phyloP scores from a whole-genome alignment of 2,888 invertebrate species.

The Tetragonula carbonaria region DNA sequence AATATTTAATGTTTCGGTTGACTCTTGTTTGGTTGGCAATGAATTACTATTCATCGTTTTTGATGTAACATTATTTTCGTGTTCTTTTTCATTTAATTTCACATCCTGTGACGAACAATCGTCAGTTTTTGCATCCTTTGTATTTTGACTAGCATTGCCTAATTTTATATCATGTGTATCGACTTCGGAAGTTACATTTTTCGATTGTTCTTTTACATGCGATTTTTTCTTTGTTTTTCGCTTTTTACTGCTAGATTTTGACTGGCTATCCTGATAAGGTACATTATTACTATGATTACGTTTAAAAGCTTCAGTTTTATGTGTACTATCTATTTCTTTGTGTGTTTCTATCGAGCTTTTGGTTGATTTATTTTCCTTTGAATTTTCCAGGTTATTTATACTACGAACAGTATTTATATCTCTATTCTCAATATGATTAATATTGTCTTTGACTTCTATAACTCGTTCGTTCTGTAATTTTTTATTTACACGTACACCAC shows the following conservation, averaged over 20 bases:
- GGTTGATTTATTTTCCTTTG: conserved; percentile 38
- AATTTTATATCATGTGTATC: background rate
- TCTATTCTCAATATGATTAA: conserved; percentile 14
- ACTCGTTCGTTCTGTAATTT: conserved; percentile 64
- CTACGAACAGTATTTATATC: conserved; percentile 12
- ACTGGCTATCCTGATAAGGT: conserved; percentile 40
- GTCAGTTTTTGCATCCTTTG: background rate
- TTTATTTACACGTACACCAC: conserved; percentile 60
- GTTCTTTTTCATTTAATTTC: conserved; percentile 3
- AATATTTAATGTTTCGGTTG: background rate
- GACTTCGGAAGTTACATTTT: conserved; percentile 1
- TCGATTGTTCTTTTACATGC: conserved; percentile 41
- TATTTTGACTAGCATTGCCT: conserved; percentile 1
- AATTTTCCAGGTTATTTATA: conserved; percentile 5
- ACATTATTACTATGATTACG: conserved; percentile 48
- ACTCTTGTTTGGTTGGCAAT: conserved; percentile 2
- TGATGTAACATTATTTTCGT: background rate
- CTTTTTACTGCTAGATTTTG: conserved; percentile 36
- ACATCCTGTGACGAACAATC: background rate
- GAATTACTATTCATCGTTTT: background rate
- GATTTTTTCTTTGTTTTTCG: conserved; percentile 55
- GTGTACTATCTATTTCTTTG: conserved; percentile 28
- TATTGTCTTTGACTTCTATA: conserved; percentile 47
- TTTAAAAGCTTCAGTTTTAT: conserved; percentile 52
- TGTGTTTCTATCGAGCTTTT: conserved; percentile 35